Percentiles rank a stretch among this genome's conserved stretches.
phyloP scores from a whole-genome alignment of 2,113 vertebrate species.

The Rhadina sibilatrix region DNA sequence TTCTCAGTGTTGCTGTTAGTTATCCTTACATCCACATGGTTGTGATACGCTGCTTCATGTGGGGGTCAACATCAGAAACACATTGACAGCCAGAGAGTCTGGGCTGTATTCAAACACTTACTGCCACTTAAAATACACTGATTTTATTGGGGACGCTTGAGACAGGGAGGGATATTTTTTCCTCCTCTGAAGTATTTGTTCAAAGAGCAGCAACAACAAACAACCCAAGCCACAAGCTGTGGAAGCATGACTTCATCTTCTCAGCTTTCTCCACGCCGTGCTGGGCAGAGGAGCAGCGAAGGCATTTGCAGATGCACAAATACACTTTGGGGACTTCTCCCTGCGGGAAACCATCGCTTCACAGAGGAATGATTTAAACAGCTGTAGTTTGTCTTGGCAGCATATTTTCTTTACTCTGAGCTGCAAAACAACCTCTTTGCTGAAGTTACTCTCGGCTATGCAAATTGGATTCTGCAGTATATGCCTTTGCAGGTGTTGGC shows the following conservation, averaged over 20 bases:
- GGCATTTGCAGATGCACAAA: conserved; percentile 32
- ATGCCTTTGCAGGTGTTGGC: conserved; percentile 17
- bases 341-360: background rate
- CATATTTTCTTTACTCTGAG: conserved; percentile 32
- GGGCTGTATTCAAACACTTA: background rate
- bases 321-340: conserved; percentile 2
- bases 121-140: background rate
- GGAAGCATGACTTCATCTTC: conserved; percentile 6
- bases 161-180: background rate
- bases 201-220: background rate
- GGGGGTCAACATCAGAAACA: background rate
- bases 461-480: conserved; percentile 7
- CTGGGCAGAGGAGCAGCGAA: conserved; percentile 13
- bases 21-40: background rate
- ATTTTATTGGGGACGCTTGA: background rate
- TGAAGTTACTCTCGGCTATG: background rate
- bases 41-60: background rate
- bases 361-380: conserved; percentile 55
- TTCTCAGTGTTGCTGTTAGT: background rate
- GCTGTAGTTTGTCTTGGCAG: conserved; percentile 37
- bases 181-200: background rate
- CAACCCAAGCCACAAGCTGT: background rate
- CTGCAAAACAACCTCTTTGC: conserved; percentile 23
- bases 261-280: background rate
- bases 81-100: background rate